Percentiles rank a stretch among this genome's conserved stretches.
These are phyloP conservation scores for Halcyon smyrnensis DNA, from an alignment of 2,797 vertebrate species.

Conservation along the genomic window DNA sequence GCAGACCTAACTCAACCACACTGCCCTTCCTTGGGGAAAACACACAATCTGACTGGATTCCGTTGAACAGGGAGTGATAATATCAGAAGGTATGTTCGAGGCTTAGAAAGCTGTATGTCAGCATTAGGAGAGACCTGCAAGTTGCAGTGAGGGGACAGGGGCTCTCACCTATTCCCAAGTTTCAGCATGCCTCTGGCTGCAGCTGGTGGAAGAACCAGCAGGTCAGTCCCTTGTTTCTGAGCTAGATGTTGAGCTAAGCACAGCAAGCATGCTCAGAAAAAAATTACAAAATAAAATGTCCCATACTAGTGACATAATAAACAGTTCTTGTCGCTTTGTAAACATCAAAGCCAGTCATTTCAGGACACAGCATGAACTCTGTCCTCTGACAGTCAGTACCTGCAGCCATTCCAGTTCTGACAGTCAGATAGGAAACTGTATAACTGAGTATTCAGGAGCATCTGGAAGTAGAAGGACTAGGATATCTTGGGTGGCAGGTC, in stretches of 20 bases:
- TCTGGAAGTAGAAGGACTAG: neutral
- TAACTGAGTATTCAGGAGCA: neutral
- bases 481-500: neutral
- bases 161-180: neutral
- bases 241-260: neutral
- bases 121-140: neutral
- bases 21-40: neutral
- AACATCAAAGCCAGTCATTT: neutral
- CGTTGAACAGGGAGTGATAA: neutral
- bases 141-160: neutral
- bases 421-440: neutral
- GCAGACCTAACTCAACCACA: neutral
- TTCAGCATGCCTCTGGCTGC: neutral
- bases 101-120: neutral
- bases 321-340: neutral
- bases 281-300: neutral
- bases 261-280: neutral
- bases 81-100: neutral
- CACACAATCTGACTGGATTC: accelerated
- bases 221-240: neutral
- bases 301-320: neutral
- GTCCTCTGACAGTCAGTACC: neutral
- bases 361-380: neutral
- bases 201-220: neutral
- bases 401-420: neutral